Evolutionary conservation across 2,888 invertebrate species (phyloP).

Genomic region (Plagodis pulveraria): DNA sequence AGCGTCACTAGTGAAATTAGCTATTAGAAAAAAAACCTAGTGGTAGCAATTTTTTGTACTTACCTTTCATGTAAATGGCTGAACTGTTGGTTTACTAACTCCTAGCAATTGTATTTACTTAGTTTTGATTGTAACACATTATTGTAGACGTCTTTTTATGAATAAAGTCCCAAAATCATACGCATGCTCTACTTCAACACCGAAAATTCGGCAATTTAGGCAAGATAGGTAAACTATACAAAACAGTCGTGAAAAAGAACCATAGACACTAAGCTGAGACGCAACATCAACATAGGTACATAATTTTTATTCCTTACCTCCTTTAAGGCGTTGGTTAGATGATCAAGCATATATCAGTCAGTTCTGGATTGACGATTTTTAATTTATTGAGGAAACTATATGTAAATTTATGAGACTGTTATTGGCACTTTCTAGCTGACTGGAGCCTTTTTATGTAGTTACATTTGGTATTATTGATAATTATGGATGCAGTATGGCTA

Average conservation of each 20-base stretch:
- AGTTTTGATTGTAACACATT: constrained; percentile 68
- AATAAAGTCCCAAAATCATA: constrained; percentile 59
- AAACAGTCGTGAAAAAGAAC: constrained; percentile 84
- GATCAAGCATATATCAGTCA: too few relatives aligned
- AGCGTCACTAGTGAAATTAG: constrained; percentile 51
- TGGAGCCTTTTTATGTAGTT: too few relatives aligned
- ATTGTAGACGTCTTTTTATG: constrained; percentile 57
- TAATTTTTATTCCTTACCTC: too few relatives aligned
- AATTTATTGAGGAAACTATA: too few relatives aligned
- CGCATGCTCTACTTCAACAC: constrained; percentile 68
- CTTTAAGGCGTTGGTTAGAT: too few relatives aligned
- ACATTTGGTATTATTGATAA: too few relatives aligned
- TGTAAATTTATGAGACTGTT: too few relatives aligned
- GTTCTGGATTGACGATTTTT: too few relatives aligned
- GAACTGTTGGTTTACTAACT: constrained; percentile 65
- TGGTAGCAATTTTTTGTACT: constrained; percentile 82
- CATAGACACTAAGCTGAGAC: constrained; percentile 64
- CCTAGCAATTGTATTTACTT: constrained; percentile 49
- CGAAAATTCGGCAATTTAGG: constrained; percentile 81
- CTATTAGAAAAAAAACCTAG: constrained; percentile 66
- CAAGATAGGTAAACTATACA: constrained; percentile 82
- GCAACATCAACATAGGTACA: too few relatives aligned
- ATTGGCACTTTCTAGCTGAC: too few relatives aligned
- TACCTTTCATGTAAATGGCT: constrained; percentile 85
- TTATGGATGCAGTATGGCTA: too few relatives aligned